Evolutionary conservation across 2,797 vertebrate species (phyloP), one percentile per base, ranked within the genome.

Genomic region (Microhierax caerulescens): DNA sequence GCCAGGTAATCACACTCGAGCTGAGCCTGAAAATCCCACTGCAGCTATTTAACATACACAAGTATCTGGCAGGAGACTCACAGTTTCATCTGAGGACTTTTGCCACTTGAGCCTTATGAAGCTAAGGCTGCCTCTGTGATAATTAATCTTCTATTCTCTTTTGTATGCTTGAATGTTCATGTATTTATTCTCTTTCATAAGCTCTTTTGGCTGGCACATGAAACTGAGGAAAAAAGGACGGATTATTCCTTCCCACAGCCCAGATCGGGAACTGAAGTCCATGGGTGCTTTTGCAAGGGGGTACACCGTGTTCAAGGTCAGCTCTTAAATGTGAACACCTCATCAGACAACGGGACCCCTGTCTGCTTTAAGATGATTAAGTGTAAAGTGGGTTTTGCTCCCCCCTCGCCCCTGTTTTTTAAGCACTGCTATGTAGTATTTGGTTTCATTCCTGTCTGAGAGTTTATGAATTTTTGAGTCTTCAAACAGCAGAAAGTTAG

Each of bases 151-250:
- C 54, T 65, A 19, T 76, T 95, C 74, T 92, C 77, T 95, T 85
- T 74, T 45, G 56, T 27, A 56, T 0, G 7, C n/a, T 51, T 79
- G 41, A 73, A 70, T 41, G 74, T 63, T 91, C 50, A 53, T 45
- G n/a, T 64, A 53, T 92, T 93, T 92, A 48, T 91, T 94, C 83
- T 82, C 74, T 92, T 90, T 81, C 45, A 64, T 91, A 90, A 81
- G 15, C 45, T 88, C 21, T 27, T 95, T 76, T 87, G 47, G n/a
- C 56, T 93, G 67, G 39, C 67, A 82, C 27, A 27, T 16, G 27
- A 53, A 39, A 41, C 56, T 5, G 48, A 87, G 39, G 59, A 37
- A 81, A 75, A 69, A 23, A 81, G 34, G 11, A 18, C 12, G 9
- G 7, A 79, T 87, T 84, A 45, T 65, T 90, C 13, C 59, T 88